Base-by-base conservation (phyloP, 2,113 vertebrate genomes). In the Poeciliopsis turrubarensis region DNA sequence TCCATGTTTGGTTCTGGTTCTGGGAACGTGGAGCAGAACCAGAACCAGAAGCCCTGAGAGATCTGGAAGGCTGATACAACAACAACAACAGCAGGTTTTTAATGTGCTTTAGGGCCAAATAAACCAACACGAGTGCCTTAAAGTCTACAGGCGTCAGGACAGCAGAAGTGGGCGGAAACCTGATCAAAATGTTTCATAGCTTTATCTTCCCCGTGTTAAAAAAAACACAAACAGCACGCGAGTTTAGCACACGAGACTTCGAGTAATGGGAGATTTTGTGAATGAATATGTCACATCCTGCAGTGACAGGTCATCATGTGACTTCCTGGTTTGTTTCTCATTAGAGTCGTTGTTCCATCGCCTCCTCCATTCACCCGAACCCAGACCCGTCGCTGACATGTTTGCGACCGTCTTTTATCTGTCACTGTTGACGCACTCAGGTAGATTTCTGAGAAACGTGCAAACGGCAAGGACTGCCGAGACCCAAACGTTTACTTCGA, bases 341-440 rank as follows among this genome's bases (percentile, higher is more conserved):
- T 51, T 60, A 73, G 19, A 26, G 29, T 54, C 3, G 34, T 3
- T 29, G 30, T 8, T 37, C 8, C 25, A 60, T 71, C 65, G 63
- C 31, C 11, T 62, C 29, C 51, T 61, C 65, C 69, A 66, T 62
- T 86, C 68, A 61, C 12, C 54, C 31, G 37, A 9, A 57, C 8
- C 37, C 25, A 31, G 60, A 19, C 68, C 68, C 72, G 68, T 7
- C 14, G 10, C 26, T 1, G 79, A 82, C 81, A 89, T 89, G 87
- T 29, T 86, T 2, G 4, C 60, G 1, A 32, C 11, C 9, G 12
- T 60, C 14, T 30, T 84, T 22, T 54, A 3, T 57, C 32, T 89
- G 14, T 68, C 31, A 0, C 41, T 90, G 30, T 37, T 90, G n/a
- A 44, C 68, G 69, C 70, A 73, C 30, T 80, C 83, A 62, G 87